Base-by-base conservation (phyloP, 1,140 invertebrate genomes). In the Bombus affinis region DNA sequence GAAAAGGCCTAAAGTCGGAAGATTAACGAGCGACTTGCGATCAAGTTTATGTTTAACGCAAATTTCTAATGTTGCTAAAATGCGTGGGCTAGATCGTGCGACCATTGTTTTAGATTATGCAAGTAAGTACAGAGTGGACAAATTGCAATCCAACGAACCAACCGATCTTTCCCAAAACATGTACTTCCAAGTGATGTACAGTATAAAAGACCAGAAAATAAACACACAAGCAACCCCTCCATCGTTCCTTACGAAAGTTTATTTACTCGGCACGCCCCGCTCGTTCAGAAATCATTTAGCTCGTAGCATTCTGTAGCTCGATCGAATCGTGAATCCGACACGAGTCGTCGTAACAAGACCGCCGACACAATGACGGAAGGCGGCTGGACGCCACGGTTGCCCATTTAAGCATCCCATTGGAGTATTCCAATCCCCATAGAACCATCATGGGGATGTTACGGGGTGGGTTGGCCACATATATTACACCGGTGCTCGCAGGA, bases 191-290 rank as follows among this genome's bases (percentile, higher is more conserved):
- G 32, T 8, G 25, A 62, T 35, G 47, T 32, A n/a, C 22, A 0
- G 1, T 18, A 42, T n/a, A 62, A 47, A 66, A 66, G 32, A 28
- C 47, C 25, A 53, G 9, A 47, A 18, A 47, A 4, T 62, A 62
- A 62, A 62, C n/a, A 39, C 9, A 12, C 13, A 39, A n/a, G 6
- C 44, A 35, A 53, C 6, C 70, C 70, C 72, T 70, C 28, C 13
- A 35, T 10, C 25, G 10, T 42, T 71, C 35, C 57, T 47, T n/a
- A 12, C 13, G 35, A 37, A 66, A 77, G 80, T 78, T 78, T 86
- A 82, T 86, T 83, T 83, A 83, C 66, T 22, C 59, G 85, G 9
- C 85, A 86, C 85, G 87, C 87, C 87, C 76, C 72, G 35, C 75
- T 86, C 66, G 85, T 86, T 88, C 75, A n/a, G 57, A 47, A 66